Base-by-base conservation (phyloP, 1,140 invertebrate genomes). In the Triops longicaudatus region DNA sequence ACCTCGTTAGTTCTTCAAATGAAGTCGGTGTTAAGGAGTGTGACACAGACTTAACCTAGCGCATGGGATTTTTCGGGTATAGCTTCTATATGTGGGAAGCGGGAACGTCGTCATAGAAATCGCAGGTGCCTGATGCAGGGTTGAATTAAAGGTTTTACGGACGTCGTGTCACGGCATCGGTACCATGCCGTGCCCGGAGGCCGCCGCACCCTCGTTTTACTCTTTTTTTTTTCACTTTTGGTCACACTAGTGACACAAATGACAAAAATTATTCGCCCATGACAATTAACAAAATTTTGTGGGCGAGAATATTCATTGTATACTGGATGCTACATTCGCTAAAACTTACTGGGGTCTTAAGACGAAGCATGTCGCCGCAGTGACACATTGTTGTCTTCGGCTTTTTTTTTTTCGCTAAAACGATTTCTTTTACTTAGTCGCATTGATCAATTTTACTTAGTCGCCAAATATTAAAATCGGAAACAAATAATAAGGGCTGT, bases 91-190 rank as follows among this genome's bases (percentile, higher is more conserved):
- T 63, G 50, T 63, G 50, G 50, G 22, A 63, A 63, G 50, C 50
- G 50, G 50, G 50, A 63, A 63, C 50, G 50, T 63, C 50, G 50
- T 63, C 50, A 63, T 63, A 63, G 50, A 63, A 63, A n/a, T 63
- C 50, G 50, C 50, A 63, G 50, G 50, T 63, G 50, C 50, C 50
- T 63, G 50, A 63, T 63, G 50, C 50, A 63, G 50, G 50, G 50
- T 63, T 63, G 50, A 63, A 63, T 63, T 63, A 63, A 63, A 17
- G 50, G 50, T 22, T 63, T 63, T 22, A 22, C 6, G 50, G 50
- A 63, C 50, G 50, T 63, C 50, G 14, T 63, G 50, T 63, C 50
- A 63, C 22, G 50, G 50, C 50, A 63, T 63, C 50, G 50, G 50
- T 63, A 63, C 50, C 50, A 63, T 63, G 50, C 50, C 50, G 50